A percentile compares a stretch with the other conserved stretches of the same genome.
Conservation (phyloP, 1,140 invertebrate genomes). For the Drosophila rhopaloa region DNA sequence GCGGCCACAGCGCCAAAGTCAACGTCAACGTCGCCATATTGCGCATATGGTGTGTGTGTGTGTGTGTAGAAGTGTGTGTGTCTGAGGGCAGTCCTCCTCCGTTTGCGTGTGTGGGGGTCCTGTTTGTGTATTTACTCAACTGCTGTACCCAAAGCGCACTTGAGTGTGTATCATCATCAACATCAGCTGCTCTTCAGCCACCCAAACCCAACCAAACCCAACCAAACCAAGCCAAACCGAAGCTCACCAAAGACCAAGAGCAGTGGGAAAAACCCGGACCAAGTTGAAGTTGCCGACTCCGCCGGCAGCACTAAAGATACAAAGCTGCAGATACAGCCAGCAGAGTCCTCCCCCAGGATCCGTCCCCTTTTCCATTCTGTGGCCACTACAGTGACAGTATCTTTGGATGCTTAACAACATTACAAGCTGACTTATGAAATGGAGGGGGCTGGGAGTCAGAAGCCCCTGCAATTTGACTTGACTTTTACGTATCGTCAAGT, state of each 20-base stretch:
- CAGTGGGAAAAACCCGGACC: slow-evolving; percentile 18
- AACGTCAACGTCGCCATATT: slow-evolving; percentile 63
- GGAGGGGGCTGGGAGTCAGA: slow-evolving; percentile 11
- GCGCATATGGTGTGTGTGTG: slow-evolving; percentile 53
- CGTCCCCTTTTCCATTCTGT: slow-evolving; percentile 27
- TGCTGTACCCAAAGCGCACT: slow-evolving; percentile 80
- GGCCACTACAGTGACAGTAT: slow-evolving; percentile 81
- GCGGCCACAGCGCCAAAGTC: slow-evolving; percentile 40
- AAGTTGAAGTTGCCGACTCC: slow-evolving; percentile 60
- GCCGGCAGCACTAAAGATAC: slow-evolving; percentile 67
- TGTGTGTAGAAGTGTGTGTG: slow-evolving; percentile 3
- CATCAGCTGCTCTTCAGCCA: slow-evolving; percentile 80
- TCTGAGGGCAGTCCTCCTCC: slow-evolving; percentile 15
- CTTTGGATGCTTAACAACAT: slow-evolving; percentile 83
- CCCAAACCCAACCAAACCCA: slow-evolving; percentile 10
- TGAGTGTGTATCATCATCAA: slow-evolving; percentile 83
- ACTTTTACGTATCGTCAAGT: slow-evolving; percentile 84
- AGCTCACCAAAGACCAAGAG: slow-evolving; percentile 1
- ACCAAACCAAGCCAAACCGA: background rate
- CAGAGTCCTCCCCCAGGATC: slow-evolving; percentile 27
- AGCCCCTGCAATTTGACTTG: slow-evolving; percentile 76
- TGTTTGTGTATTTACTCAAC: slow-evolving; percentile 74
- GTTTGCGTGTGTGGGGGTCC: background rate
- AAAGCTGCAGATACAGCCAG: slow-evolving; percentile 64
- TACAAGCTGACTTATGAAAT: slow-evolving; percentile 80